A percentile compares a stretch with the other conserved stretches of the same genome.
These are phyloP conservation scores for Archips xylosteana DNA, from an alignment of 2,888 invertebrate species.

Conservation along the genomic window DNA sequence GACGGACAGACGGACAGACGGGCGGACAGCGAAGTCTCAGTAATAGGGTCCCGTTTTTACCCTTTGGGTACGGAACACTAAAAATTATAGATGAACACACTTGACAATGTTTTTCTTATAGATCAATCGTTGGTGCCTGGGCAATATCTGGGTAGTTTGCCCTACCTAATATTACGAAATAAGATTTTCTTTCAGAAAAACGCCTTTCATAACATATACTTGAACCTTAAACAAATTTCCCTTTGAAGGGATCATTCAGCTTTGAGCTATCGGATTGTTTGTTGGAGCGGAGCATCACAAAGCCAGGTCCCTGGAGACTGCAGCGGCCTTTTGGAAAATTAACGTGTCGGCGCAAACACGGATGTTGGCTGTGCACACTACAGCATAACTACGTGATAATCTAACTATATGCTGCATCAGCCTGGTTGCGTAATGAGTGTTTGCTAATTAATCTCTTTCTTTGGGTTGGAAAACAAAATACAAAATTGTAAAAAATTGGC, in stretches of 20 bases:
- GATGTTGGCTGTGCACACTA: neutral
- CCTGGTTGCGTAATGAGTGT: neutral
- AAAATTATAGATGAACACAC: too few relatives aligned
- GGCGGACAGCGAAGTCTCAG: too few relatives aligned
- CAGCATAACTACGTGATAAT: neutral
- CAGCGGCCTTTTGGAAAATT: slow-evolving; percentile 16
- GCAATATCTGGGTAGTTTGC: too few relatives aligned
- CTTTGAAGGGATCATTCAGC: slow-evolving; percentile 7
- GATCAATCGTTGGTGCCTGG: too few relatives aligned
- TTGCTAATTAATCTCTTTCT: too few relatives aligned
- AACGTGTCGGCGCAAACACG: neutral
- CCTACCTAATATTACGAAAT: too few relatives aligned
- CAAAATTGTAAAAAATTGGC: too few relatives aligned
- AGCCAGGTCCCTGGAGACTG: slow-evolving; percentile 9
- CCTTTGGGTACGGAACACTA: too few relatives aligned
- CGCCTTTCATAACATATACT: neutral
- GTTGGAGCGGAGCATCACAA: slow-evolving; percentile 6
- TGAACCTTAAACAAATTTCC: neutral
- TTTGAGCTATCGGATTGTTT: slow-evolving; percentile 13
- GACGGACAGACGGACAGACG: too few relatives aligned
- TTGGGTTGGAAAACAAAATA: too few relatives aligned
- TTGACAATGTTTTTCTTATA: too few relatives aligned
- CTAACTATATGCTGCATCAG: neutral
- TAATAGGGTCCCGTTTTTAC: too few relatives aligned
- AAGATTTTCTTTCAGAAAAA: neutral